These are phyloP conservation scores for Channa striata DNA, from an alignment of 2,797 vertebrate genomes.

Conservation along the genomic window DNA sequence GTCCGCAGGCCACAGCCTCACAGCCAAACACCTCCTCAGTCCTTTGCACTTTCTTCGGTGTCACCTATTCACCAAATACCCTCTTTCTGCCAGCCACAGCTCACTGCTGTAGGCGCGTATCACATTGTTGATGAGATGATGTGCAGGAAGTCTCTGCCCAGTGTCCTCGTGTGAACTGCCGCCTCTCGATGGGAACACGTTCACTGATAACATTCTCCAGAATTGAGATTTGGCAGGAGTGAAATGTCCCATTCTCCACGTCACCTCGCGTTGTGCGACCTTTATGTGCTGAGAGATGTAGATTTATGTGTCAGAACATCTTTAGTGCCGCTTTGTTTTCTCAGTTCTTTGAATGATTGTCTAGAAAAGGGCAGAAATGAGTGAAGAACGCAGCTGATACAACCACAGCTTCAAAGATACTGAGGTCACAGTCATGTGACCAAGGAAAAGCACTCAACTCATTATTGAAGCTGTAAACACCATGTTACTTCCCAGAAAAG, in stretches of 20 bases:
- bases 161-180: constrained; percentile 40
- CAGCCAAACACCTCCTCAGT: constrained; percentile 15
- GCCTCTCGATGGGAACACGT: background rate
- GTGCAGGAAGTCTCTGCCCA: background rate
- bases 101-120: background rate
- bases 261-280: background rate
- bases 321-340: no score
- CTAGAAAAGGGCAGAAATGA: no score
- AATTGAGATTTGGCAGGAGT: no score
- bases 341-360: no score
- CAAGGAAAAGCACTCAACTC: background rate
- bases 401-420: background rate
- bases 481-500: background rate
- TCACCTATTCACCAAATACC: constrained; percentile 6
- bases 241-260: no score
- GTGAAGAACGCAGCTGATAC: no score
- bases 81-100: constrained; percentile 7
- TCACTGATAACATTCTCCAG: no score
- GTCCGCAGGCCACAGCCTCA: constrained; percentile 55
- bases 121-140: constrained; percentile 5
- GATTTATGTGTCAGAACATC: no score
- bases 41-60: constrained; percentile 16
- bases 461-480: no score
- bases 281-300: background rate
- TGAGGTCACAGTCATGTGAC: background rate